A percentile compares a stretch with the other conserved stretches of the same genome.
phyloP scores from a whole-genome alignment of 2,888 invertebrate genomes.

The Cosmia pyralina region DNA sequence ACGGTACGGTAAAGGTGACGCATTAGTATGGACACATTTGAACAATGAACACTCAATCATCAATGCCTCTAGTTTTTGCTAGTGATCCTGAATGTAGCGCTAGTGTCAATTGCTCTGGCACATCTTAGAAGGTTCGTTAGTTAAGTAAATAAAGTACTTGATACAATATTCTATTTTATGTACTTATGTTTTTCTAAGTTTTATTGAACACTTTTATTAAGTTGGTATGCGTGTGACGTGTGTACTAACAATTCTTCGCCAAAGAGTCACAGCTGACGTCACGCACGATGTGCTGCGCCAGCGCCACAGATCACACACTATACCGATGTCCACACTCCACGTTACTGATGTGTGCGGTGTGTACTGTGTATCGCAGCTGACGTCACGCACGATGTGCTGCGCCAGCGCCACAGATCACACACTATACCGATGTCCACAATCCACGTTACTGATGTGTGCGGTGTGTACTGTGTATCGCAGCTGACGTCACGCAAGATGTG shows the following conservation, averaged over 20 bases:
- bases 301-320: background rate
- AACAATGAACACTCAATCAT: background rate
- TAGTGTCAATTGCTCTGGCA: background rate
- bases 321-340: background rate
- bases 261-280: constrained; percentile 18
- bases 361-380: constrained; percentile 24
- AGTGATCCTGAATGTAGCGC: background rate
- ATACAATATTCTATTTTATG: constrained; percentile 47
- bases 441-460: background rate
- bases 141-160: constrained; percentile 34
- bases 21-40: background rate
- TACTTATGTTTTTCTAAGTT: constrained; percentile 49
- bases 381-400: background rate
- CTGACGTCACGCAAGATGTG: background rate
- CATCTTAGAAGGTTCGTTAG: constrained; percentile 12
- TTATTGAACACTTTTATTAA: constrained; percentile 26
- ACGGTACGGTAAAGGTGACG: background rate
- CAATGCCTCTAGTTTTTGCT: background rate
- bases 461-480: constrained; percentile 34
- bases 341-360: constrained; percentile 11
- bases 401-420: background rate
- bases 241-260: constrained; percentile 24
- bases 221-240: constrained; percentile 30
- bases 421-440: background rate
- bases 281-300: background rate